Evolutionary conservation across 2,888 invertebrate species (phyloP).

Genomic region (Hecatera dysodea): DNA sequence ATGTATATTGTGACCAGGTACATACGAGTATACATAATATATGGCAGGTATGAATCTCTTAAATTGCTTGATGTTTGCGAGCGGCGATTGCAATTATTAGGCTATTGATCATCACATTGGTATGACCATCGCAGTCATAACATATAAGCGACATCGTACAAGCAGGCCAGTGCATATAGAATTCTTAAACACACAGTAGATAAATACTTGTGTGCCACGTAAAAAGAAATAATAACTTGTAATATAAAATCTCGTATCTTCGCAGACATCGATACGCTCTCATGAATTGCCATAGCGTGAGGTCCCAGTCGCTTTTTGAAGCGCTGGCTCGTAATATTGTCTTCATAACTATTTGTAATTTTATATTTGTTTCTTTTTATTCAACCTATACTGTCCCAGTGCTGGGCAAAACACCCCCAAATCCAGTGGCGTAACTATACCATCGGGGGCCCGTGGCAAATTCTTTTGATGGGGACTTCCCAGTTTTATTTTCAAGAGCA

Average conservation of each 20-base stretch:
- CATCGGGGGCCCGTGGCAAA: no score
- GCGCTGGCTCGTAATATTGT: background rate
- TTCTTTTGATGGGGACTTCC: no score
- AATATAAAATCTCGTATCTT: slow-evolving; percentile 4
- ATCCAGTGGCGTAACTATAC: no score
- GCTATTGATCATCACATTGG: slow-evolving; percentile 7
- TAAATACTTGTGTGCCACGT: no score
- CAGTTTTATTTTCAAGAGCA: no score
- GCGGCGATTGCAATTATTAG: slow-evolving; percentile 8
- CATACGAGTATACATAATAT: background rate
- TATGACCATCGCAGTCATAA: background rate
- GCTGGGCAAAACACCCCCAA: no score
- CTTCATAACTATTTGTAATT: background rate
- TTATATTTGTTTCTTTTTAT: no score
- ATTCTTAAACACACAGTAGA: background rate
- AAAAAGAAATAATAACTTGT: background rate
- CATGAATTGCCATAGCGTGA: background rate
- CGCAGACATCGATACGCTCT: background rate
- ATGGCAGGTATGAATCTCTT: background rate
- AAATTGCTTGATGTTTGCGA: slow-evolving; percentile 1
- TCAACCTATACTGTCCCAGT: no score
- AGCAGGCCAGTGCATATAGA: background rate
- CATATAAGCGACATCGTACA: background rate
- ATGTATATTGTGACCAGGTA: background rate
- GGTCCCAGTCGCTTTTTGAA: background rate